Base-by-base conservation (phyloP, 1,140 invertebrate genomes). In the Lutraria rhynchaena region DNA sequence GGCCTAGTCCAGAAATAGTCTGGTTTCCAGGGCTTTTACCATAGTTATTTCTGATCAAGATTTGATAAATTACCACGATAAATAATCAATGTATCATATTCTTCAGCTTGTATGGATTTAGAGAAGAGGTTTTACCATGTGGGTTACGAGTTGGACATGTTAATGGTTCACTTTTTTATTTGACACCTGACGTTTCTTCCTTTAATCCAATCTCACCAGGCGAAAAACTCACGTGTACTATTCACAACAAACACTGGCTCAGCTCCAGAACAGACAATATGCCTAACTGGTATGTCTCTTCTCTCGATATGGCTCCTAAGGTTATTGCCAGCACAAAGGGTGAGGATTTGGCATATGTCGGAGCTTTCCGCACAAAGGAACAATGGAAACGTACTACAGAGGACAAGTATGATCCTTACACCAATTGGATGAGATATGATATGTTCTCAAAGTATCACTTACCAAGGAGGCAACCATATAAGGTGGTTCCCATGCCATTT, bases 231-330 rank as follows among this genome's bases (percentile, higher is more conserved):
- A 58, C 49, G 13, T 80, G 76, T 19, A 22, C 5, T 17, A 55
- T 55, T 9, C 24, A 80, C 35, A 82, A 76, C 24, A 44, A 78
- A 41, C 41, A 73, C 53, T 89, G 85, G 85, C 82, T 78, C 19
- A 85, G 86, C 15, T 82, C 86, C 3, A 77, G 70, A 15, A 85
- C 85, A 5, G 88, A 89, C 51, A 75, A 80, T 29, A 85, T 89
- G 81, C 88, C 88, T 1, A 88, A 88, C 44, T 87, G 85, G 85
- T 88, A 85, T 37, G 83, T 89, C 3, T 58, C 77, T 0, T 83
- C 83, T 13, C 63, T 81, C 1, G 86, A 83, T 9, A 82, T 87
- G 65, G 82, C 51, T 0, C 70, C 85, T 19, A 46, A 49, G 19
- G 61, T 60, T 13, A 74, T 89, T 24, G 35, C 44, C 3, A 83